A percentile compares a stretch with the other conserved stretches of the same genome.
Conservation (phyloP, 2,113 vertebrate species). For the Irena cyanogastra region DNA sequence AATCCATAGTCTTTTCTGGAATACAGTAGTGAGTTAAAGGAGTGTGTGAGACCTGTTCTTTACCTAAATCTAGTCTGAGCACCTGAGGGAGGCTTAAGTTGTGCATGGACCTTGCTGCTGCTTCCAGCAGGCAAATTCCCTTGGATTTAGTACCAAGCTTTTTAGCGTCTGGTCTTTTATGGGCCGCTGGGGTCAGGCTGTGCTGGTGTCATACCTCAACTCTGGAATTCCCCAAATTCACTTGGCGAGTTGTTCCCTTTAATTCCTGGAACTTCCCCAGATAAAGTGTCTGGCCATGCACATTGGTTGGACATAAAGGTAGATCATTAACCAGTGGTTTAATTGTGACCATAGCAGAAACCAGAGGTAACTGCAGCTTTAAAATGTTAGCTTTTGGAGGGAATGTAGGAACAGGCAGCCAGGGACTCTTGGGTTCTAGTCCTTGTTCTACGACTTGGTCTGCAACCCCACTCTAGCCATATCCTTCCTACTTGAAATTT, state of each 20-base stretch:
- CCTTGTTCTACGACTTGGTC: neutral
- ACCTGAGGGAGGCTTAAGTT: neutral
- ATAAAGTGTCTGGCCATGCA: neutral
- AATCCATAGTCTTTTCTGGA: neutral
- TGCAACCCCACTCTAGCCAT: neutral
- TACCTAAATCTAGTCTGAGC: neutral
- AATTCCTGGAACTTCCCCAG: neutral
- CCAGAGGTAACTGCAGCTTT: neutral
- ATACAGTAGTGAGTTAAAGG: neutral
- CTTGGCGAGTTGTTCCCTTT: neutral
- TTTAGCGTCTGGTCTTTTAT: neutral
- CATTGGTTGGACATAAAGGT: neutral
- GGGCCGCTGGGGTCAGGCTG: neutral
- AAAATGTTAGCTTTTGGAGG: neutral
- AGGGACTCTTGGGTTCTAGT: neutral
- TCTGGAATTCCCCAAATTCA: neutral
- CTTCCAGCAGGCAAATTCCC: neutral
- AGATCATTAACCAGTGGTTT: neutral
- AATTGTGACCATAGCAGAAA: neutral
- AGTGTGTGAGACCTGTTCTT: neutral
- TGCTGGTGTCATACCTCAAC: neutral
- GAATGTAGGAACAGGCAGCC: neutral
- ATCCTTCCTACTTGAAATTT: neutral
- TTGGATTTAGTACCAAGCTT: neutral
- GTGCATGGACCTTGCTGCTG: neutral